phyloP scores from a whole-genome alignment of 1,140 invertebrate species.

The Bombus impatiens region DNA sequence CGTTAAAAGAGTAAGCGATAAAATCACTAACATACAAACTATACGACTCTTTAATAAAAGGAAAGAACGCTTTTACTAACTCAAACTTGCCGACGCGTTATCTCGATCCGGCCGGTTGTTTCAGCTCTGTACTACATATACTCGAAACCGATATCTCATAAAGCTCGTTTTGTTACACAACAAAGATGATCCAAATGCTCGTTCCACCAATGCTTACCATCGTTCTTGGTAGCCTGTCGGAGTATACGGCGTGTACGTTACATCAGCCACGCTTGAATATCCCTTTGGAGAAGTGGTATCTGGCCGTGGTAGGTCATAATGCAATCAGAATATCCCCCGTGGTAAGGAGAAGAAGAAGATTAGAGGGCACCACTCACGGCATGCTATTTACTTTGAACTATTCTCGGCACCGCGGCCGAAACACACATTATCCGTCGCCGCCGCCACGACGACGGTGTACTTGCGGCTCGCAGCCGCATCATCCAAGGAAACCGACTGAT shows the following conservation, averaged over 20 bases:
- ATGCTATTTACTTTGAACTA: slow-evolving; percentile 72
- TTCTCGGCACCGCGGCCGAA: slow-evolving; percentile 64
- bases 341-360: slow-evolving; percentile 64
- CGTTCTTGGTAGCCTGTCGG: background rate
- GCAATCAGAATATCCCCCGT: slow-evolving; percentile 64
- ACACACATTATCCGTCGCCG: slow-evolving; percentile 63
- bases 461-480: slow-evolving; percentile 29
- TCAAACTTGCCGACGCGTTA: no score
- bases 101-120: background rate
- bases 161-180: slow-evolving; percentile 7
- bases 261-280: slow-evolving; percentile 52
- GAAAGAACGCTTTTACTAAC: background rate
- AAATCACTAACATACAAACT: background rate
- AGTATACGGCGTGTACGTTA: slow-evolving; percentile 28
- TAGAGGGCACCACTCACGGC: slow-evolving; percentile 65
- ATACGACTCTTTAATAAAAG: background rate
- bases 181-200: background rate
- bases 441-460: slow-evolving; percentile 32
- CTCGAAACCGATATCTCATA: background rate
- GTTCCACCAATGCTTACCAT: background rate
- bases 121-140: background rate
- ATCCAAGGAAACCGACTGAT: slow-evolving; percentile 56
- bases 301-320: slow-evolving; percentile 62
- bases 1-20: background rate
- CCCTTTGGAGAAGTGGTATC: slow-evolving; percentile 58